Evolutionary conservation across 2,113 vertebrate genomes (phyloP).

Genomic region (Trachemys scripta): DNA sequence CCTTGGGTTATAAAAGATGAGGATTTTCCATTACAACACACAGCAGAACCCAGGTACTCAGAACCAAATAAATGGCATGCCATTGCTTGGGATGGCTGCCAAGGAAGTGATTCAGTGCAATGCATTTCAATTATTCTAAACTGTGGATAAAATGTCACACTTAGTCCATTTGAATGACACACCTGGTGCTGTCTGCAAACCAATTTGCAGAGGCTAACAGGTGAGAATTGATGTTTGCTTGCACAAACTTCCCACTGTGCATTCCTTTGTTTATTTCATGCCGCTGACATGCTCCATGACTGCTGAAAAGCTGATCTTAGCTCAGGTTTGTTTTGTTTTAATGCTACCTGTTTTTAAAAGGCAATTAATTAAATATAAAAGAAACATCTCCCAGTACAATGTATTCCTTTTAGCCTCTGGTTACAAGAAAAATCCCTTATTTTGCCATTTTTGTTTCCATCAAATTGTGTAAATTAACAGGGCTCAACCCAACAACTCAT

Average conservation of each 20-base stretch:
- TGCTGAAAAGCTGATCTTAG: background rate
- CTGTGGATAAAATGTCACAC: background rate
- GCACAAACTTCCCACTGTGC: background rate
- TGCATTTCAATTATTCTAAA: background rate
- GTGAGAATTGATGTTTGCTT: background rate
- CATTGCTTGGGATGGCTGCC: background rate
- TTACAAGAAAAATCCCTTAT: background rate
- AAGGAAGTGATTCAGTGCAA: background rate
- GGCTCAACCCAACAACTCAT: background rate
- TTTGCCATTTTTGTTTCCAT: background rate
- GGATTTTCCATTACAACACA: background rate
- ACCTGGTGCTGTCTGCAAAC: background rate
- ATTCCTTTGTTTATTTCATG: background rate
- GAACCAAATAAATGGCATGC: background rate
- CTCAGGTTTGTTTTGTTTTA: background rate
- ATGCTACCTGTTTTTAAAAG: background rate
- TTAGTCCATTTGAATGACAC: background rate
- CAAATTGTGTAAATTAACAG: background rate
- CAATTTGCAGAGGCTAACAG: background rate
- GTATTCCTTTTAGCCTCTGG: background rate
- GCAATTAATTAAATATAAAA: background rate
- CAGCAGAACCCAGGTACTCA: background rate
- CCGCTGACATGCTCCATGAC: background rate
- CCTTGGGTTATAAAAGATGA: background rate
- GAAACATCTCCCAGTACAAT: background rate